Base-by-base conservation (phyloP, 1,140 invertebrate species). In the Mycetomoellerius zeteki region DNA sequence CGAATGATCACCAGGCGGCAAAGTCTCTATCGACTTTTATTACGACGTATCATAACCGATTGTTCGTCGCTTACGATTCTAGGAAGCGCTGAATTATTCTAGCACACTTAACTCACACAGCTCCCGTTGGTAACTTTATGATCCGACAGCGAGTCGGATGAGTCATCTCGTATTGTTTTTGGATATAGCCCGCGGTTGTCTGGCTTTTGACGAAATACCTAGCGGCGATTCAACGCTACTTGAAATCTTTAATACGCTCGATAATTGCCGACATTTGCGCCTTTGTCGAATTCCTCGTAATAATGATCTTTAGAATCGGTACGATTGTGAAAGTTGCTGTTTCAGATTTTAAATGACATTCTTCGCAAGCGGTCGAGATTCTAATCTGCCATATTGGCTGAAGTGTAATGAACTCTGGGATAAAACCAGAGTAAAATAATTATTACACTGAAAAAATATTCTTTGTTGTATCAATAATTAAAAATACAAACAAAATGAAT, bases 1-100 rank as follows among this genome's bases (percentile, higher is more conserved):
- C 19, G 54, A 84, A 75, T 37, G 37, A 84, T 84, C 47, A 47
- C 24, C 54, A 73, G 27, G 37, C 58, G 58, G 33, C 69, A 24
- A 75, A 24, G 72, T 58, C 60, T 84, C 24, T 73, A 84, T 84
- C 69, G 80, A 75, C 80, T 84, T 84, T 84, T 87, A 87, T 88
- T 78, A 73, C 69, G 77, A 88, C 88, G 73, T 85, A 89, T 77
- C 64, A 88, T 65, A 60, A 52, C 43, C 60, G 76, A 64, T 82
- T 43, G 77, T 87, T 87, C 77, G 77, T 72, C 69, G 80, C 69
- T 60, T 62, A 84, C 71, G 86, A 67, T 89, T 89, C 88, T 88
- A 72, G 60, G 88, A 89, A 89, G 71, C 81, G 58, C 71, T 89
- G 81, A 85, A 89, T 89, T 88, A 89, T 89, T 89, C 86, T 37